These are phyloP conservation scores for Rhagoletis pomonella DNA, from an alignment of 1,140 invertebrate genomes.

Conservation along the genomic window DNA sequence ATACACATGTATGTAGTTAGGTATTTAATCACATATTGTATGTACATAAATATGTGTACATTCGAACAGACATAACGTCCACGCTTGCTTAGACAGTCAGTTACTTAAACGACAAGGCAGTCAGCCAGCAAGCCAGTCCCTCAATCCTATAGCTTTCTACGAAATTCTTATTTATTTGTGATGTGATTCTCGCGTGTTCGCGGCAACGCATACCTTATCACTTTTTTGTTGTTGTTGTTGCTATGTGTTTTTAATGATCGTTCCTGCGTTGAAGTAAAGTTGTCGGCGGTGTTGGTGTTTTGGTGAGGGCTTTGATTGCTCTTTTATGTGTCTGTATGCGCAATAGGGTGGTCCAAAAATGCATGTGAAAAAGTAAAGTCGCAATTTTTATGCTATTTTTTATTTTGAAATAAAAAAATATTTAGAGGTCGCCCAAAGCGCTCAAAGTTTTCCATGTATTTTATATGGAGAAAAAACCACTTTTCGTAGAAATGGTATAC, in stretches of 20 bases:
- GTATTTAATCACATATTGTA: too few relatives aligned
- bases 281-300: slow-evolving; percentile 31
- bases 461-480: too few relatives aligned
- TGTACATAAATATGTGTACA: background rate
- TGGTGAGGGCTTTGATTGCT: slow-evolving; percentile 37
- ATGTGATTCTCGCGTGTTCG: slow-evolving; percentile 39
- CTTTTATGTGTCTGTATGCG: slow-evolving; percentile 33
- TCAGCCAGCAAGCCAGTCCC: background rate
- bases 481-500: too few relatives aligned
- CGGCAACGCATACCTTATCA: slow-evolving; percentile 2
- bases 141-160: slow-evolving; percentile 46
- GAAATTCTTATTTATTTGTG: slow-evolving; percentile 38
- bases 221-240: slow-evolving; percentile 6
- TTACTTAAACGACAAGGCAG: slow-evolving; percentile 42
- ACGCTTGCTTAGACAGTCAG: background rate
- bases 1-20: too few relatives aligned
- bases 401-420: too few relatives aligned
- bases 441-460: too few relatives aligned
- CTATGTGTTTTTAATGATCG: slow-evolving; percentile 32
- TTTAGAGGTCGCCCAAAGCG: too few relatives aligned
- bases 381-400: too few relatives aligned
- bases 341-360: too few relatives aligned
- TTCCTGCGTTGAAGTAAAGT: slow-evolving; percentile 39
- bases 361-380: too few relatives aligned
- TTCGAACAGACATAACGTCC: background rate